Evolutionary conservation across 2,888 invertebrate genomes (phyloP), one percentile per base, ranked within the genome.

Genomic region (Frankliniella intonsa): DNA sequence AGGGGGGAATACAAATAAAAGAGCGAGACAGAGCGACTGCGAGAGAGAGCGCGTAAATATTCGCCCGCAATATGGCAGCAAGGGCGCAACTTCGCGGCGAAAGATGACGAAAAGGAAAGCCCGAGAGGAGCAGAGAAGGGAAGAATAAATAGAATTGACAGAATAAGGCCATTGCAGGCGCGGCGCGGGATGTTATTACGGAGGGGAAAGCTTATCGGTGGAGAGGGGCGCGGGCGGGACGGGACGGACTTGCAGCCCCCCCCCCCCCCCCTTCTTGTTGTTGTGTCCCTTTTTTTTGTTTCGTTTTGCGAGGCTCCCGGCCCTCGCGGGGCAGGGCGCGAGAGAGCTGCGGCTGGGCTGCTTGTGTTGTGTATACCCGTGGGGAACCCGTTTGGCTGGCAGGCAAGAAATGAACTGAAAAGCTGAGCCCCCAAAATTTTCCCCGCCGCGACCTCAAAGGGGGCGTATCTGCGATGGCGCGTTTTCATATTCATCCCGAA

Each of bases 71-170:
- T 55, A 55, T 55, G 55, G 55, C 55, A 55, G 55, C 55, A 12
- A 19, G 55, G 55, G 55, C 55, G 55, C 55, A 55, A 55, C 55
- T 55, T 38, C 38, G 5, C 38, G 38, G 38, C 38, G 62, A 17
- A 62, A 62, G n/a, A n/a, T 62, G 62, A 38, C 38, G 38, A 5
- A 62, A 62, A 62, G 62, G 62, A 62, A 62, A 62, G 7, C 19
- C 62, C 19, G n/a, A 62, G 62, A 62, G 62, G 62, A 62, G 62
- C 38, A 62, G 14, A 62, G 62, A 17, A 14, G 62, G 62, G n/a
- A 62, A 62, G 62, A 62, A 62, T 62, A 62, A 62, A 62, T n/a
- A 62, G 62, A 62, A 62, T 62, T 62, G 62, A 62, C 62, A 62
- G 62, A 62, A n/a, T 62, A 62, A 62, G 62, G 62, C n/a, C 62